Evolutionary conservation across 2,113 vertebrate genomes (phyloP), one percentile per base, ranked within the genome.

Genomic region (Amphilophus citrinellus): DNA sequence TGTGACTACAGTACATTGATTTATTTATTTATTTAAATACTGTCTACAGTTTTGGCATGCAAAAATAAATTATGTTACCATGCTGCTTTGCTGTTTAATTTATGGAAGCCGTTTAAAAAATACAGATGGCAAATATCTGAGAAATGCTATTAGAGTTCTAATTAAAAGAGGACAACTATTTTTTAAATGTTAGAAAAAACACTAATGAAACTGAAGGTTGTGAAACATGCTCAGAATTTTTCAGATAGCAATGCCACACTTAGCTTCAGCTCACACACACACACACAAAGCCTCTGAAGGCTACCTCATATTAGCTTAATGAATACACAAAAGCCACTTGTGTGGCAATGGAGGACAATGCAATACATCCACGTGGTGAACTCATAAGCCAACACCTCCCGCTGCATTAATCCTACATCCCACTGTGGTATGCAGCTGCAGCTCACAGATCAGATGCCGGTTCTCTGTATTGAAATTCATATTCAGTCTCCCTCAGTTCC

Each of bases 401-500:
- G 53, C n/a, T 58, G 80, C 83, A 77, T 59, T 85, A 85, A 86
- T 58, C 85, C 61, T 14, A 10, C 58, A 73, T 83, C 79, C 80
- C 60, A 30, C 79, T 13, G 62, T 47, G 86, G 71, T 42, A 39
- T 53, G 57, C 27, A 35, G 68, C 68, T 35, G 47, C 47, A 73
- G 27, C 27, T 56, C 68, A 73, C 27, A 73, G 47, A 84, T 85
- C 84, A 79, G 32, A 44, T 42, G 42, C 78, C 30, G 42, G 50
- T 47, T 75, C 61, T 81, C 5, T 6, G 3, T 20, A 80, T 62
- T 85, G 65, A 87, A 85, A 92, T 82, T 65, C 76, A 84, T 66
- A 84, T 78, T 88, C 27, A 10, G 11, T 82, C 77, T 30, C 71
- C 44, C 53, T 83, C 77, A 5, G 20, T 62, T 79, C 44, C 50